Evolutionary conservation across 2,797 vertebrate genomes (phyloP).

Genomic region (Onychomys arenicola): DNA sequence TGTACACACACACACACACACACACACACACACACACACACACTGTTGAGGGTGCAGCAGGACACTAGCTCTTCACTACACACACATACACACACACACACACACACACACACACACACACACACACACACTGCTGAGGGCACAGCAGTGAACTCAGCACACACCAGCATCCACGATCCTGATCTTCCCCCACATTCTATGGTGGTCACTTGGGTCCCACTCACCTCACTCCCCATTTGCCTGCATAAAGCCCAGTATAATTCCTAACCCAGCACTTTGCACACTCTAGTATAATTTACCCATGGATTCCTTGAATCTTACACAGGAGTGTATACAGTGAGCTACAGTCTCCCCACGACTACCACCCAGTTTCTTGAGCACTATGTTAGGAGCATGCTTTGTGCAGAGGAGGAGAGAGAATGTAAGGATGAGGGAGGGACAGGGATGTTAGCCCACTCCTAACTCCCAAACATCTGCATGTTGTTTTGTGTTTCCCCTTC

Average conservation of each 20-base stretch:
- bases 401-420: neutral
- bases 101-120: neutral
- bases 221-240: neutral
- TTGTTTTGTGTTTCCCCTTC: neutral
- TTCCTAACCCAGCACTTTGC: neutral
- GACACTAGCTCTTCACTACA: no score
- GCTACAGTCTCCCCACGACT: neutral
- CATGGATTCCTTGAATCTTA: neutral
- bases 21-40: neutral
- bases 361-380: neutral
- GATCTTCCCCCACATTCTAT: neutral
- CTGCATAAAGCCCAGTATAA: neutral
- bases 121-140: neutral
- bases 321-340: neutral
- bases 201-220: neutral
- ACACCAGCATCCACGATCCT: fast-evolving
- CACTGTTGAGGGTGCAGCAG: neutral
- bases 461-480: neutral
- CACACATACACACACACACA: no score
- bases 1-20: neutral
- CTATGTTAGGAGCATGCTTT: neutral
- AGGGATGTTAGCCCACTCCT: neutral
- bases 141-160: neutral
- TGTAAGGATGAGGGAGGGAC: neutral
- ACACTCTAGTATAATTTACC: neutral